Evolutionary conservation across 2,113 vertebrate species (phyloP).

Genomic region (Ginglymostoma cirratum): DNA sequence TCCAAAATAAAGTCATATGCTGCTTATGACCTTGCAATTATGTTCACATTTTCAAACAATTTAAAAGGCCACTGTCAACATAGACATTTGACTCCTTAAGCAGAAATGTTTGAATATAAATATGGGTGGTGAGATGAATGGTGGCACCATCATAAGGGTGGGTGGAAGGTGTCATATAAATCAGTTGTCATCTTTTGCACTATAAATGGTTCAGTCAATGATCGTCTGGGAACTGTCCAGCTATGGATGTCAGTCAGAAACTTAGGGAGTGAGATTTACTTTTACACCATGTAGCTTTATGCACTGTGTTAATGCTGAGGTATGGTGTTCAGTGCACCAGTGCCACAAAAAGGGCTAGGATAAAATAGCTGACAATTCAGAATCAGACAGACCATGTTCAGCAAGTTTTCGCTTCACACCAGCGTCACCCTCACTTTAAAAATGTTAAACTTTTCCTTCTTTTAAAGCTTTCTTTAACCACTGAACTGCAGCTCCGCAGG

Average conservation of each 20-base stretch:
- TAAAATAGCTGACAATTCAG: background rate
- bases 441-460: background rate
- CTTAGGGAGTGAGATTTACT: no score
- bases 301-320: background rate
- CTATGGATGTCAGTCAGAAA: background rate
- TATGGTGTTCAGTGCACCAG: background rate
- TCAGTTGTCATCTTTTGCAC: background rate
- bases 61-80: constrained; percentile 26
- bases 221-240: background rate
- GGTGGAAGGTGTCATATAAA: background rate
- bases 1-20: background rate
- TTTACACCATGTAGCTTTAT: background rate
- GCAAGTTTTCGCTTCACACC: background rate
- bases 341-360: background rate
- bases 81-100: background rate
- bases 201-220: background rate
- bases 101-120: constrained; percentile 15
- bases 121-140: constrained; percentile 3
- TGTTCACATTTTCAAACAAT: background rate
- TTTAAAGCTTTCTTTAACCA: background rate
- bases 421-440: background rate
- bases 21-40: constrained; percentile 5
- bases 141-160: background rate
- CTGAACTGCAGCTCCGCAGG: background rate
- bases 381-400: background rate